Evolutionary conservation across 2,113 vertebrate genomes (phyloP).

Genomic region (Gasterosteus aculeatus): DNA sequence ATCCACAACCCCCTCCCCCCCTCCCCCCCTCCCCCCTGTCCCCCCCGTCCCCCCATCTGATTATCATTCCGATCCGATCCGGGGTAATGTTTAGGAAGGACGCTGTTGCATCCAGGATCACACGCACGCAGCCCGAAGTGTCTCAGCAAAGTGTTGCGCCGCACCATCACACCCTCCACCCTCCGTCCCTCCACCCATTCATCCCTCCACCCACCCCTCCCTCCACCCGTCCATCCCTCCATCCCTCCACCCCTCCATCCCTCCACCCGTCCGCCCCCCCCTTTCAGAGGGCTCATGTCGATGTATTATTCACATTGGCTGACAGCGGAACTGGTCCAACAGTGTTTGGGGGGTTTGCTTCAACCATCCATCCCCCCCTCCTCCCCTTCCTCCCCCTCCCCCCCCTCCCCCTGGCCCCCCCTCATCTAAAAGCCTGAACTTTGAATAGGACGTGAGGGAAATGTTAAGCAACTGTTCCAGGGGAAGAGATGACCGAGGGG

Average conservation of each 20-base stretch:
- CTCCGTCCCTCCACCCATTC: background rate
- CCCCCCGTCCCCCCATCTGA: conserved; percentile 6
- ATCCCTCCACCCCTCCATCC: background rate
- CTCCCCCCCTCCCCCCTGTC: background rate
- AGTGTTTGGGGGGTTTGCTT: conserved; percentile 62
- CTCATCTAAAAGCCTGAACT: conserved; percentile 81
- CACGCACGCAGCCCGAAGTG: conserved; percentile 46
- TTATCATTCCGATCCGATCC: conserved; percentile 41
- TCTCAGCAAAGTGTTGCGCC: conserved; percentile 64
- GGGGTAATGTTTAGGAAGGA: background rate
- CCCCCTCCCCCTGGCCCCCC: conserved; percentile 34
- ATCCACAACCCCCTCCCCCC: background rate
- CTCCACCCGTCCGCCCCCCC: background rate
- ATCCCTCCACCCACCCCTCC: background rate
- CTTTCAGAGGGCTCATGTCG: background rate
- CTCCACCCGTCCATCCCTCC: conserved; percentile 9
- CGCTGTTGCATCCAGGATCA: conserved; percentile 59
- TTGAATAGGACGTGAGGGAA: conserved; percentile 83
- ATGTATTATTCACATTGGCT: conserved; percentile 20
- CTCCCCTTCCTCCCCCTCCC: background rate
- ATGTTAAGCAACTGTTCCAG: conserved; percentile 75
- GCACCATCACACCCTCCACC: conserved; percentile 14
- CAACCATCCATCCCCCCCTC: conserved; percentile 8
- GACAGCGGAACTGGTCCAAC: conserved; percentile 37
- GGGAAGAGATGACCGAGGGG: conserved; percentile 67